Percentiles rank a stretch among this genome's conserved stretches.
Evolutionary conservation across 1,140 invertebrate species (phyloP).

Genomic region (Ganaspis sp.): DNA sequence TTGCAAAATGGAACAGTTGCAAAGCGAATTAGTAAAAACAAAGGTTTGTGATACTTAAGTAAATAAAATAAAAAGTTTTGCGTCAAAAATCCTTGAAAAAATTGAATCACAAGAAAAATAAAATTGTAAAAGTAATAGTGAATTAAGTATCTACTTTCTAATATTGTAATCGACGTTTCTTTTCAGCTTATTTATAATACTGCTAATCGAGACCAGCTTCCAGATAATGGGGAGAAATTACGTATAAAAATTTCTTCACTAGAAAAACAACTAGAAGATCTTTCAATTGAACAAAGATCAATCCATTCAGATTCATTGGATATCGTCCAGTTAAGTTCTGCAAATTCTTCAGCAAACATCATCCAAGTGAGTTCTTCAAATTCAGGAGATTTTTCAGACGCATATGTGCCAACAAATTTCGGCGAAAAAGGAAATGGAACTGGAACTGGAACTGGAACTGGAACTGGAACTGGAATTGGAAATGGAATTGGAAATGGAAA

Average conservation of each 20-base stretch:
- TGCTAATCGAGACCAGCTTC: slow-evolving; percentile 75
- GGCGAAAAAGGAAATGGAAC: too few relatives aligned
- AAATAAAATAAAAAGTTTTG: too few relatives aligned
- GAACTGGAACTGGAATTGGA: too few relatives aligned
- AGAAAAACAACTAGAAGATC: slow-evolving; percentile 67
- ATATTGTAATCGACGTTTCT: slow-evolving; percentile 27
- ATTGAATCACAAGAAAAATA: too few relatives aligned
- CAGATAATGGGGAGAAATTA: slow-evolving; percentile 77
- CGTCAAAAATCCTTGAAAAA: too few relatives aligned
- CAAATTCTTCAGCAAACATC: slow-evolving; percentile 8
- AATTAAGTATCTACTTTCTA: too few relatives aligned
- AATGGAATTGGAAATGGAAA: slow-evolving; percentile 40
- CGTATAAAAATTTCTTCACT: slow-evolving; percentile 66
- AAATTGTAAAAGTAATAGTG: slow-evolving; percentile 39
- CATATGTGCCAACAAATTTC: slow-evolving; percentile 39
- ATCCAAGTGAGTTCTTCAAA: background rate
- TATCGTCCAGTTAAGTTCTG: background rate
- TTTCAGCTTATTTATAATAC: slow-evolving; percentile 72
- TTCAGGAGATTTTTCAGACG: background rate
- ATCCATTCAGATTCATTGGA: background rate
- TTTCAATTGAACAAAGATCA: slow-evolving; percentile 71
- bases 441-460: too few relatives aligned
- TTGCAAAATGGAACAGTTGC: slow-evolving; percentile 47
- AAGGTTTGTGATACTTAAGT: too few relatives aligned
- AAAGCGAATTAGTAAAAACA: slow-evolving; percentile 52